phyloP scores from a whole-genome alignment of 2,888 invertebrate genomes.

The Sphinx pinastri region DNA sequence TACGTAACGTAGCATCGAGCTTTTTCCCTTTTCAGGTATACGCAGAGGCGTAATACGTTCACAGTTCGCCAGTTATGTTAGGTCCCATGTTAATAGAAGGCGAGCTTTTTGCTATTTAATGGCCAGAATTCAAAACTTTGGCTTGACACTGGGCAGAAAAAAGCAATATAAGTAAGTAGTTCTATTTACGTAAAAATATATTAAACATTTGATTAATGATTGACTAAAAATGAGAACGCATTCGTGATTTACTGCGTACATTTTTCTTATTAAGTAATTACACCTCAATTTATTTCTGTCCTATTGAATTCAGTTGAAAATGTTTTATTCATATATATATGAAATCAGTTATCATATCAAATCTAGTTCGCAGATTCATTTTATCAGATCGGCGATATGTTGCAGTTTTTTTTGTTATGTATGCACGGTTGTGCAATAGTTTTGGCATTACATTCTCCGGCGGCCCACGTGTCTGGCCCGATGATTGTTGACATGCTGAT shows the following conservation, averaged over 20 bases:
- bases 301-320: background rate
- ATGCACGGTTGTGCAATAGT: slow-evolving; percentile 46
- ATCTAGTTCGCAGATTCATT: background rate
- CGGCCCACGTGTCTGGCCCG: slow-evolving; percentile 54
- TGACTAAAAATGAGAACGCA: background rate
- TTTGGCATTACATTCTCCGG: slow-evolving; percentile 48
- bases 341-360: background rate
- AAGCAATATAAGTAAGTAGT: too few species aligned
- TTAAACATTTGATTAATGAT: background rate
- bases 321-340: background rate
- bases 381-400: slow-evolving; percentile 24
- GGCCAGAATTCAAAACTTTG: too few species aligned
- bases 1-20: too few species aligned
- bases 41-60: too few species aligned
- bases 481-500: slow-evolving; percentile 52
- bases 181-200: background rate
- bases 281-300: background rate
- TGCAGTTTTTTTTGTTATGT: slow-evolving; percentile 25
- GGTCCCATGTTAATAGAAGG: too few species aligned
- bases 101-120: too few species aligned
- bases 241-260: too few species aligned
- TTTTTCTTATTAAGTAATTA: background rate
- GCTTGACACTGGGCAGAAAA: too few species aligned
- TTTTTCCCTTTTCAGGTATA: too few species aligned
- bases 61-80: too few species aligned